Evolutionary conservation across 2,888 invertebrate species (phyloP).

Genomic region (Lycaena phlaeas): DNA sequence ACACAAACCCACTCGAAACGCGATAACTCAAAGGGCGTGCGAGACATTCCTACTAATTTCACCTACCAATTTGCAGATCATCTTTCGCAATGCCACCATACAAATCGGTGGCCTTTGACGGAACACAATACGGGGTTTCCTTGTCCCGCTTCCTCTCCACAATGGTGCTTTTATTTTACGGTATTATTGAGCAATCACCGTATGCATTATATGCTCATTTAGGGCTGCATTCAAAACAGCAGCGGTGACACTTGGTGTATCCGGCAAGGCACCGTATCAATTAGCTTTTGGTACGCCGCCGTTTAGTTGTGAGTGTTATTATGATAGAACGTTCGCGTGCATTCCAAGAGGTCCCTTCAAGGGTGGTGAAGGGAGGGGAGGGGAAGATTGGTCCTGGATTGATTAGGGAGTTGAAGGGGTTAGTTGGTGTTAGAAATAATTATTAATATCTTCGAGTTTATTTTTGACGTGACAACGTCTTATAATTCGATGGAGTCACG

Average conservation of each 20-base stretch:
- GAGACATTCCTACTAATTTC: conserved; percentile 50
- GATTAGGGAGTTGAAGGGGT: no score
- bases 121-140: conserved; percentile 35
- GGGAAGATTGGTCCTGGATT: no score
- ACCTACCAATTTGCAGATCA: conserved; percentile 52
- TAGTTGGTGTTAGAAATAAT: no score
- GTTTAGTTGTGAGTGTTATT: no score
- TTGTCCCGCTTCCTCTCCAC: conserved; percentile 33
- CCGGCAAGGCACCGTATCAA: conserved; percentile 45
- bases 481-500: no score
- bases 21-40: conserved; percentile 32
- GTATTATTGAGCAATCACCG: conserved; percentile 28
- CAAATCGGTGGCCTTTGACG: conserved; percentile 52
- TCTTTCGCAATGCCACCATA: conserved; percentile 31
- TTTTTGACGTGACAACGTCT: no score
- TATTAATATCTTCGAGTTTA: no score
- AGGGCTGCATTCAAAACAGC: conserved; percentile 33
- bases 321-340: no score
- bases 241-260: conserved; percentile 49
- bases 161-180: conserved; percentile 32
- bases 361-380: no score
- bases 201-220: conserved; percentile 59
- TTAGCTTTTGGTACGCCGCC: conserved; percentile 34
- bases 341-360: no score
- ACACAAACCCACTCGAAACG: conserved; percentile 27